Percentiles rank a stretch among this genome's conserved stretches.
Conservation (phyloP, 2,797 vertebrate species). For the Brachymystax lenok region DNA sequence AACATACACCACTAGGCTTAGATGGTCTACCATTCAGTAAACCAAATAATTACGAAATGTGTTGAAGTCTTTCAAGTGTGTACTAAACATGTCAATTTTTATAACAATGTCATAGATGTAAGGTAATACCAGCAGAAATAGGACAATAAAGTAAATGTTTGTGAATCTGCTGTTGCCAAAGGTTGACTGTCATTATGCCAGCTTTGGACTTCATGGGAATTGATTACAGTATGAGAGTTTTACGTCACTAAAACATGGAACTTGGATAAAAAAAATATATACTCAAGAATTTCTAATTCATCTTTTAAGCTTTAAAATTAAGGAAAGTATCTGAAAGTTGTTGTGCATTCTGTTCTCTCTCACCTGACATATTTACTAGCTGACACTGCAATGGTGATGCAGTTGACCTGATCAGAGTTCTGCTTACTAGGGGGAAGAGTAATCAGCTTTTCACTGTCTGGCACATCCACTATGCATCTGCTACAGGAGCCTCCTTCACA, state of each 20-base stretch:
- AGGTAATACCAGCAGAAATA: not conserved
- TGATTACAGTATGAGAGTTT: no score
- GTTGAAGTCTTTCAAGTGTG: not conserved
- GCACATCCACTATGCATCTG: conserved; percentile 26
- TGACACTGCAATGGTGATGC: not conserved
- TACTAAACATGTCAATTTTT: not conserved
- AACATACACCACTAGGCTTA: not conserved
- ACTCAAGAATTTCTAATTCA: no score
- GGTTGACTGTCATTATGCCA: not conserved
- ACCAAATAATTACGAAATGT: not conserved
- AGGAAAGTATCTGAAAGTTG: not conserved
- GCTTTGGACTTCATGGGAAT: conserved; percentile 25
- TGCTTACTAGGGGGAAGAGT: conserved; percentile 57
- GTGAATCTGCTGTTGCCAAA: not conserved
- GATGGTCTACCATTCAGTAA: not conserved
- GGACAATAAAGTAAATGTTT: not conserved
- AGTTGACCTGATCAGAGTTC: conserved; percentile 20
- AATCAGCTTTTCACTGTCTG: conserved; percentile 55
- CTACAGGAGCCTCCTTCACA: not conserved
- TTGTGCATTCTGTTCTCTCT: conserved; percentile 31
- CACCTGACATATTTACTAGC: conserved; percentile 18
- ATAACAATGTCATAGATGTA: not conserved
- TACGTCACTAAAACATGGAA: no score
- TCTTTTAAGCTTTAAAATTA: not conserved
- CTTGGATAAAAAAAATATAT: no score